Percentiles rank a stretch among this genome's conserved stretches.
Conservation (phyloP, 1,140 invertebrate genomes). For the Andricus grossulariae region DNA sequence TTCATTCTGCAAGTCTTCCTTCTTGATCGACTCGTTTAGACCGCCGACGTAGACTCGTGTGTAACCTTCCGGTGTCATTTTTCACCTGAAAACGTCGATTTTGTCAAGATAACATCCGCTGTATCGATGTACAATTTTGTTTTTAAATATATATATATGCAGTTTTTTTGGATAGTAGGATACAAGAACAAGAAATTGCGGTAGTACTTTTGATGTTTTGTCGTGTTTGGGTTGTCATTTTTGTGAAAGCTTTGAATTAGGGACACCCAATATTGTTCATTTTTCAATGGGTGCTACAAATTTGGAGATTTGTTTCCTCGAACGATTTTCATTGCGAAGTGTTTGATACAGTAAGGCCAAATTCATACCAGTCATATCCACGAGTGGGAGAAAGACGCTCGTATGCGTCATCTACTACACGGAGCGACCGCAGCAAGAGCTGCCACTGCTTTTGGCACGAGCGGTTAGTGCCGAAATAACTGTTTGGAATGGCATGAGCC, state of each 20-base stretch:
- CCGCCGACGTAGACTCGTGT: conserved; percentile 91
- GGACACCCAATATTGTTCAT: too few relatives aligned
- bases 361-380: too few relatives aligned
- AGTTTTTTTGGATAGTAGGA: background rate
- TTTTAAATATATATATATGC: background rate
- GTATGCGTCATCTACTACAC: too few relatives aligned
- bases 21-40: conserved; percentile 88
- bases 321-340: too few relatives aligned
- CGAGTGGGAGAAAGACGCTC: too few relatives aligned
- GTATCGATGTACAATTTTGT: conserved; percentile 22
- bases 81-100: conserved; percentile 48
- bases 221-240: background rate
- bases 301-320: too few relatives aligned
- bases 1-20: conserved; percentile 90
- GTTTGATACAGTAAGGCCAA: too few relatives aligned
- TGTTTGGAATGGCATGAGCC: too few relatives aligned
- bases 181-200: background rate
- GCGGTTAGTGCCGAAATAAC: too few relatives aligned
- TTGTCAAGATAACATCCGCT: conserved; percentile 23
- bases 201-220: background rate
- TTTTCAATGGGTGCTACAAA: too few relatives aligned
- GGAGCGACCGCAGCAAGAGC: too few relatives aligned
- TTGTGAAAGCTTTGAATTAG: background rate
- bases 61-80: conserved; percentile 73
- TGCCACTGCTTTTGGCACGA: too few relatives aligned